Base-by-base conservation (phyloP, 2,888 invertebrate species). In the Antitype chi region DNA sequence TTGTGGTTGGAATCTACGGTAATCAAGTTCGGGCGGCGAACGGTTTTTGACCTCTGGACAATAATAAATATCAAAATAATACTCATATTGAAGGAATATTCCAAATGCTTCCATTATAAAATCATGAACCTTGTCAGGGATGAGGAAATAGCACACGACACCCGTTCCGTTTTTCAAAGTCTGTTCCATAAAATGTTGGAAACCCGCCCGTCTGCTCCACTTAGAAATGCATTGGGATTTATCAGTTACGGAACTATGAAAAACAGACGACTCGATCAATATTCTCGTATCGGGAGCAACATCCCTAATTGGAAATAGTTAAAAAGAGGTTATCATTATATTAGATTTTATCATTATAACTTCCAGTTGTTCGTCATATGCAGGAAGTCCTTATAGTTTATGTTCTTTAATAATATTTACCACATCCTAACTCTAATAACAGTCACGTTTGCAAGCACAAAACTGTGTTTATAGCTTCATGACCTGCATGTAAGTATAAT, bases 361-460 rank as follows among this genome's bases (percentile, higher is more conserved):
- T n/a, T 68, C 13, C 25, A 70, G 53, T 57, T 55, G 60, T 73
- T 59, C 38, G 59, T 74, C 69, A 64, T 76, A 67, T 68, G 53
- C 68, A 82, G 78, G 82, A 86, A 85, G 78, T 74, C 15, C 7
- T 68, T 43, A 63, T 55, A 49, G 32, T 69, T 78, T 59, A 80
- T 76, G 63, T 73, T 47, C 17, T 74, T 71, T 59, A 75, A 76
- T 69, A 1, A 23, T 70, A 74, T 53, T 67, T 75, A 64, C 28
- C 32, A 70, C n/a, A 74, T 83, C 55, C 52, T 43, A 60, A 55
- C 28, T 70, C 67, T 74, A 72, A 82, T 79, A 82, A n/a, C 49
- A 68, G 15, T 49, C 69, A 63, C 70, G 70, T 79, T 78, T 70
- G 15, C 17, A 70, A 57, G 15, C 32, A 68, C 13, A 70, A 68